phyloP scores from a whole-genome alignment of 2,113 vertebrate species.

The Megalops atlanticus region DNA sequence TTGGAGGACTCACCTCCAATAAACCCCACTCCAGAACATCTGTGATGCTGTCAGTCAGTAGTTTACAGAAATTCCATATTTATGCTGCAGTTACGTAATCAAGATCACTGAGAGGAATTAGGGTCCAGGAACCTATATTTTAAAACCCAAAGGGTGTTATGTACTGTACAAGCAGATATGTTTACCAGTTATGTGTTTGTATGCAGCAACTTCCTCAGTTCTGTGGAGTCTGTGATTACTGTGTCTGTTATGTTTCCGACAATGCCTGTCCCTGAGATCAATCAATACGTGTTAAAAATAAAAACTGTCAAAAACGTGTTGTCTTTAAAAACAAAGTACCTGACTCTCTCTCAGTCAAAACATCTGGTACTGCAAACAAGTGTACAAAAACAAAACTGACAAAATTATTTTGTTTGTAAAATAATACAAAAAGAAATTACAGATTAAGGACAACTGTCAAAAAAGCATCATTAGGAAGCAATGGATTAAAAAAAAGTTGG shows the following conservation, averaged over 20 bases:
- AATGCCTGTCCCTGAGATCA: neutral
- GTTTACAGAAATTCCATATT: too few relatives aligned
- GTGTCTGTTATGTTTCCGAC: neutral
- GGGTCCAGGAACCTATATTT: neutral
- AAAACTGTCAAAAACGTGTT: neutral
- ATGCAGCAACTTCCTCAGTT: neutral
- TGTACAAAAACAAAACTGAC: neutral
- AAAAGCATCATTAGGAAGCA: neutral
- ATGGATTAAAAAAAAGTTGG: neutral
- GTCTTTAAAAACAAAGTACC: neutral
- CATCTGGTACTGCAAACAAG: neutral
- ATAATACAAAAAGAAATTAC: neutral
- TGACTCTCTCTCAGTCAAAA: neutral
- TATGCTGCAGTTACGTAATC: too few relatives aligned
- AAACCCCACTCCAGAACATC: neutral
- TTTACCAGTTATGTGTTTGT: neutral
- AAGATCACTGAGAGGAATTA: too few relatives aligned
- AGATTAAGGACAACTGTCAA: neutral
- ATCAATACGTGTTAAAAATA: neutral
- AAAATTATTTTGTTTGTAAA: neutral
- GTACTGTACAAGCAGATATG: neutral
- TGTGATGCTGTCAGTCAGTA: neutral
- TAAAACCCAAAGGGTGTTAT: too few relatives aligned
- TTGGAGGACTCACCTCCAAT: neutral
- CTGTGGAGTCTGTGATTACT: neutral